Conservation (phyloP, 64 coral and sea anemone genomes). For the Porites lutea region DNA sequence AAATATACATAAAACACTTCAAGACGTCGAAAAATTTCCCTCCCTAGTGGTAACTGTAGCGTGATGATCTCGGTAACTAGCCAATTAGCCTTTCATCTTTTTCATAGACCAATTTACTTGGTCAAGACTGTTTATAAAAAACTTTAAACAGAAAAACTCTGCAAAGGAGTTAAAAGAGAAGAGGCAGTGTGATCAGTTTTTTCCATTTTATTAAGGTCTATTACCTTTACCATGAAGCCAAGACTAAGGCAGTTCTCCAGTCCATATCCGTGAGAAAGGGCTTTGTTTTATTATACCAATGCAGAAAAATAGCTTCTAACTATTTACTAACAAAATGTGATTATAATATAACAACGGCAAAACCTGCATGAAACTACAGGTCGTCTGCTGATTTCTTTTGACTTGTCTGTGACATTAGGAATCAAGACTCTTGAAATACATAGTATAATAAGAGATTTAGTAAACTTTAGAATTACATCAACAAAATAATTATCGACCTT, state of each 20-base stretch:
- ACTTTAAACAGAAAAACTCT: too few relatives aligned
- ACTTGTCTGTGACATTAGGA: not conserved
- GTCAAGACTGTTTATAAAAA: too few relatives aligned
- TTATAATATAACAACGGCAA: not conserved
- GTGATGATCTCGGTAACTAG: too few relatives aligned
- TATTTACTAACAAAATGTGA: conserved; percentile 38
- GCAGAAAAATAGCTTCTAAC: conserved; percentile 40
- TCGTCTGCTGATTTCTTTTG: not conserved
- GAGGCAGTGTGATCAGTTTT: too few relatives aligned
- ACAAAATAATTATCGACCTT: not conserved
- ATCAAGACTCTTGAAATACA: conserved; percentile 11
- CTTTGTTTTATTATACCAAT: not conserved
- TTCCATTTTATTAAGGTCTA: conserved; percentile 8
- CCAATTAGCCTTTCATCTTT: too few relatives aligned
- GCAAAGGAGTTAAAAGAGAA: too few relatives aligned
- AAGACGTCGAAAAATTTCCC: too few relatives aligned
- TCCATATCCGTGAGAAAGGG: too few relatives aligned
- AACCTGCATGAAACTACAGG: not conserved
- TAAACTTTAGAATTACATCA: not conserved
- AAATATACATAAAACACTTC: too few relatives aligned
- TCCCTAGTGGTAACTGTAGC: too few relatives aligned
- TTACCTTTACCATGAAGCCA: conserved; percentile 14
- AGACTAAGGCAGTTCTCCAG: not conserved
- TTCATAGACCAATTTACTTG: too few relatives aligned
- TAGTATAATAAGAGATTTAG: not conserved